Base-by-base conservation (phyloP, 2,797 vertebrate species). In the Botia almorhae region DNA sequence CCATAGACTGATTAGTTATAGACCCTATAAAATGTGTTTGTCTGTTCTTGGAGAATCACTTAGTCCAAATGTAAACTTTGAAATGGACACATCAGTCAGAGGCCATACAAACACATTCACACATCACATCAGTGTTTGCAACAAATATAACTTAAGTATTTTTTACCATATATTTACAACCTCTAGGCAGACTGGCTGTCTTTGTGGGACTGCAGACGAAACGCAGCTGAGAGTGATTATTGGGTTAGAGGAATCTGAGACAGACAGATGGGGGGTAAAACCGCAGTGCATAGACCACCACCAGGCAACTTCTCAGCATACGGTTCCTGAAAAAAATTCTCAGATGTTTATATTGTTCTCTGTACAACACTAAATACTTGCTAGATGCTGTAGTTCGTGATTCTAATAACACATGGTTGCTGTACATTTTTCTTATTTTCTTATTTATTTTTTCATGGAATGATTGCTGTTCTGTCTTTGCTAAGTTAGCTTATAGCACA, bases 221-320 rank as follows among this genome's bases (percentile, higher is more conserved):
- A 88, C 94, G 87, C 96, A 97, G 93, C 95, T 96, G 96, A 96
- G 92, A 96, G 93, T 89, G 90, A 96, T 97, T 96, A 96, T 95
- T 95, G 94, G 95, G 96, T 94, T 95, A 96, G 95, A 94, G 94
- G 93, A 97, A 96, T 93, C 94, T 46, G 43, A 46, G 74, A 82
- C 56, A 46, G 74, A 82, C 56, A 70, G 67, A 67, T 48, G 21
- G 79, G 53, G 58, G 16, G 16, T 11, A 26, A 73, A 67, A 78
- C 78, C 56, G 7, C 76, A 56, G 51, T n/a, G 64, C 55, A 65
- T 58, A 74, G 48, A 50, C 78, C 74, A 67, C 71, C 71, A 78
- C 43, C 61, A 74, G 81, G 71, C 61, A 36, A 13, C 61, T 81
- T 82, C 78, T 83, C 64, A 2, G 61, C 74, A 83, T 36, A 74